These are phyloP conservation scores for Sarotherodon lohbergeri DNA, from an alignment of 2,113 vertebrate genomes.

Conservation along the genomic window DNA sequence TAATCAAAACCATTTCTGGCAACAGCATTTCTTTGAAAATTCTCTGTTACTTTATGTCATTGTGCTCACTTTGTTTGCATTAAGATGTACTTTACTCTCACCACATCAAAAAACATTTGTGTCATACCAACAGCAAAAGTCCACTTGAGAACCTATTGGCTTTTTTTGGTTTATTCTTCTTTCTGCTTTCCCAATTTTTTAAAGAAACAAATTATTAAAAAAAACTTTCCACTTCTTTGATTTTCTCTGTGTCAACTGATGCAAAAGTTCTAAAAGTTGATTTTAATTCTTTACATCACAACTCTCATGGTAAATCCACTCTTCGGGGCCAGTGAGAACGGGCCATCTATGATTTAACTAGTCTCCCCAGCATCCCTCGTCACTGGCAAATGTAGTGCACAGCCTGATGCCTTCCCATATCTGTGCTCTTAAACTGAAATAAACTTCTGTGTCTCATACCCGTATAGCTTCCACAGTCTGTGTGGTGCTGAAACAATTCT, in stretches of 20 bases:
- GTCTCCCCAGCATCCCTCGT: slow-evolving; percentile 5
- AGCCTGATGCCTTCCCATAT: neutral
- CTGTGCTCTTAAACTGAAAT: slow-evolving; percentile 30
- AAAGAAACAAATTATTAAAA: neutral
- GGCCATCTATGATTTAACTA: slow-evolving; percentile 50
- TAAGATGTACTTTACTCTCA: neutral
- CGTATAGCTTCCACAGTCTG: neutral
- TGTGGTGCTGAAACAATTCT: slow-evolving; percentile 27
- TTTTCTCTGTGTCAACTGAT: slow-evolving; percentile 25
- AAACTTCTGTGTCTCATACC: neutral
- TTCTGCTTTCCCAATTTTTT: neutral
- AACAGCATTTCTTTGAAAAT: neutral
- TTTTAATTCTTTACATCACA: slow-evolving; percentile 45
- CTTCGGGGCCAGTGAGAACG: slow-evolving; percentile 16
- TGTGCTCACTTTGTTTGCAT: neutral
- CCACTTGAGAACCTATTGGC: neutral
- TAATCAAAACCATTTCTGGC: neutral
- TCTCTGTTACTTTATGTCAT: neutral
- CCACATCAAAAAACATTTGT: neutral
- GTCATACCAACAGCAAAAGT: neutral
- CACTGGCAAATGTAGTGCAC: slow-evolving; percentile 10
- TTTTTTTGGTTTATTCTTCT: neutral
- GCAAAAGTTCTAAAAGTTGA: slow-evolving; percentile 5
- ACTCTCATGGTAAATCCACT: slow-evolving; percentile 31
- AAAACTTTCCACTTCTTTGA: neutral